Percentiles rank a stretch among this genome's conserved stretches.
phyloP scores from a whole-genome alignment of 2,113 vertebrate species.

The Oostethus manadensis region DNA sequence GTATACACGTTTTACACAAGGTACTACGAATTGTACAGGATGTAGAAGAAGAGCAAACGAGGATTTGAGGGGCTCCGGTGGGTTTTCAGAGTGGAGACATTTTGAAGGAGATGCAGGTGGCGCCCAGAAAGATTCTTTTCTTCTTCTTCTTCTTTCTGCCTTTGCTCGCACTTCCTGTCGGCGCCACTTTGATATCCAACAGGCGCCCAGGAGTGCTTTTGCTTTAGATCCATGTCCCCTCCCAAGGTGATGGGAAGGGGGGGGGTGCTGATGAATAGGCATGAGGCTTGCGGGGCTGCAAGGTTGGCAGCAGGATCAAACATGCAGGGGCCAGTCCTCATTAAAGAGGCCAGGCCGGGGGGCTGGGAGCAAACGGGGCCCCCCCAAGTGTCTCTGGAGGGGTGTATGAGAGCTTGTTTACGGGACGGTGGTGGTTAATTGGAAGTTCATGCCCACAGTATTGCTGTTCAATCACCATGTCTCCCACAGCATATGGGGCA shows the following conservation, averaged over 20 bases:
- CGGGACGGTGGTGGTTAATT: constrained; percentile 30
- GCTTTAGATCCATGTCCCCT: constrained; percentile 55
- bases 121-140: constrained; percentile 20
- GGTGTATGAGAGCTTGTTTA: constrained; percentile 33
- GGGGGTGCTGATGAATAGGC: constrained; percentile 64
- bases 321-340: constrained; percentile 54
- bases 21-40: no score
- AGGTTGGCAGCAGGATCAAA: constrained; percentile 67
- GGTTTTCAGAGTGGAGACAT: background rate
- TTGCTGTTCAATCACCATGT: constrained; percentile 28
- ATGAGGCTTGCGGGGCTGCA: constrained; percentile 56
- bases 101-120: constrained; percentile 13
- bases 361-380: constrained; percentile 25
- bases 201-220: constrained; percentile 41
- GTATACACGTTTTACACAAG: no score
- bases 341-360: constrained; percentile 60
- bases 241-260: constrained; percentile 43
- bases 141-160: background rate
- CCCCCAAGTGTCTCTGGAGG: constrained; percentile 46
- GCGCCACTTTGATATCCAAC: constrained; percentile 56
- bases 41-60: no score
- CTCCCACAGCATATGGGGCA: constrained; percentile 24
- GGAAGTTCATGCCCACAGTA: constrained; percentile 12
- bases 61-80: no score
- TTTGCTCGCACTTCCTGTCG: constrained; percentile 20